A percentile compares a stretch with the other conserved stretches of the same genome.
Conservation (phyloP, 1,140 invertebrate species). For the Berghia stephanieae region DNA sequence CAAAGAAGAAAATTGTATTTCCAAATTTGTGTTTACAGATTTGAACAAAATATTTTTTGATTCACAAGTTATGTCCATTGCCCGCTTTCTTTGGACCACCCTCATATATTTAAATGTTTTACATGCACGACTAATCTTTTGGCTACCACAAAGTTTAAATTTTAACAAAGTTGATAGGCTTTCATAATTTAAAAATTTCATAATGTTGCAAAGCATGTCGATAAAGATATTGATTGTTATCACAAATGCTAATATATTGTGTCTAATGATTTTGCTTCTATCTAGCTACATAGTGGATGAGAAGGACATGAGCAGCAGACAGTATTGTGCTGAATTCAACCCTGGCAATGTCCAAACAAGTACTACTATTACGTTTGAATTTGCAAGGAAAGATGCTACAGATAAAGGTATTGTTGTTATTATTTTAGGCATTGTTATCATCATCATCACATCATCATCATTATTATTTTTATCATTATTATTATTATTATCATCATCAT, state of each 20-base stretch:
- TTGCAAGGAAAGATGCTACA: constrained; percentile 43
- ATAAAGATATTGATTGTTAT: too few species aligned
- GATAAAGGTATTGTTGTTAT: neutral
- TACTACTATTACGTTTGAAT: constrained; percentile 63
- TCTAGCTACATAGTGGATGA: constrained; percentile 34
- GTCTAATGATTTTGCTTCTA: neutral
- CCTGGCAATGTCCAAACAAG: constrained; percentile 60
- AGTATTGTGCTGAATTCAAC: constrained; percentile 45
- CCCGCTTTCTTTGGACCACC: too few species aligned
- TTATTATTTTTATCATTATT: neutral
- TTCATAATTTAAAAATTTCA: too few species aligned
- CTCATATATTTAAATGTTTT: too few species aligned
- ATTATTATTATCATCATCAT: neutral
- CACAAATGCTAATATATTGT: neutral
- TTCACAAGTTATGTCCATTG: too few species aligned
- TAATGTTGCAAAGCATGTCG: too few species aligned
- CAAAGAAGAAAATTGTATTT: too few species aligned
- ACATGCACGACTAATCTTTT: too few species aligned
- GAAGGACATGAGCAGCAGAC: constrained; percentile 47
- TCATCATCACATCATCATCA: neutral
- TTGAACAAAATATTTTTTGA: too few species aligned
- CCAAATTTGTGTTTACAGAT: too few species aligned
- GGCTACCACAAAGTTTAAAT: too few species aligned
- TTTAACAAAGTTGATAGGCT: too few species aligned
- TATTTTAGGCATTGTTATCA: neutral